Base-by-base conservation (phyloP, 2,888 invertebrate genomes). In the Galerucella calmariensis region DNA sequence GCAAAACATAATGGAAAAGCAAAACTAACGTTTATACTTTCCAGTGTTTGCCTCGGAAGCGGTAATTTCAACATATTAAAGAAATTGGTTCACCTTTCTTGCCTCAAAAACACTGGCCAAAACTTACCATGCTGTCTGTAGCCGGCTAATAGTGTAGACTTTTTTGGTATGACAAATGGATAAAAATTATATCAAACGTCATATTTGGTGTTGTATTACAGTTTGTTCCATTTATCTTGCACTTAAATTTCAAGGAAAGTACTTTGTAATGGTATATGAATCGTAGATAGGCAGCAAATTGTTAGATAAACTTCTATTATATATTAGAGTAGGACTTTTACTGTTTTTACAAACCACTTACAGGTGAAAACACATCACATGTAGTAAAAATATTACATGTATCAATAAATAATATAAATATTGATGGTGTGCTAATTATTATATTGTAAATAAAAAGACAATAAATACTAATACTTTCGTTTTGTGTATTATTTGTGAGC, bases 381-480 rank as follows among this genome's bases (percentile, higher is more conserved):
- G 56, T 56, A 56, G 20, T 20, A 20, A 56, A 9, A 53, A n/a
- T 16, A 20, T 16, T 56, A 56, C 56, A 56, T 20, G 56, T 56
- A 56, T 16, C 56, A 20, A 56, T 11, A 56, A 56, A 10, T 56
- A 56, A 20, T 16, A 8, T 56, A 56, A 20, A 56, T 56, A 56
- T 56, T 20, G n/a, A 20, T 56, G 56, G 56, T 56, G 16, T 56
- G 56, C 56, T 56, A 56, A 16, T 56, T 56, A 56, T 56, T 20
- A 56, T 16, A 56, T 56, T 56, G 56, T 56, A 56, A 56, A 56
- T 56, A 56, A 56, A 53, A 53, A 56, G 56, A 56, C 56, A 56
- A 56, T 56, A 56, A 56, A 56, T 56, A 56, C 56, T 56, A 56
- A 56, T 56, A 56, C 56, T n/a, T 53, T 3, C 16, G 8, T 16